Evolutionary conservation across 1,140 invertebrate genomes (phyloP).

Genomic region (Brachionus rotundiformis): DNA sequence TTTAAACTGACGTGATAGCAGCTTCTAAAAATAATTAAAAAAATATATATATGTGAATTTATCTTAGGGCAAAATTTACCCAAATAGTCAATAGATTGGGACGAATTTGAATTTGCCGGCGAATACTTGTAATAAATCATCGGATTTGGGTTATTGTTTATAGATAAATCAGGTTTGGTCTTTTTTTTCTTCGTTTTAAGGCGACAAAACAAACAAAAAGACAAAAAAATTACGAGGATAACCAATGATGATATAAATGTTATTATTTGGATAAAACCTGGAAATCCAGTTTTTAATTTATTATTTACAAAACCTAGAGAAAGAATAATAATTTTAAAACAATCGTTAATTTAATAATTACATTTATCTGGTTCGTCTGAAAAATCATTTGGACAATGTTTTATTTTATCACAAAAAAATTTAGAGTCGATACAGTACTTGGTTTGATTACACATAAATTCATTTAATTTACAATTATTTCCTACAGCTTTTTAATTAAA

Average conservation of each 20-base stretch:
- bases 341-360: not conserved
- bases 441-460: slow-evolving; percentile 51
- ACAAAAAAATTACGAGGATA: slow-evolving; percentile 9
- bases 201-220: slow-evolving; percentile 28
- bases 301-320: slow-evolving; percentile 21
- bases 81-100: slow-evolving; percentile 15
- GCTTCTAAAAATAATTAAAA: slow-evolving; percentile 23
- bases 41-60: not conserved
- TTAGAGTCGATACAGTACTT: slow-evolving; percentile 14
- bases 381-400: slow-evolving; percentile 39
- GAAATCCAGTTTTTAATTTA: not conserved
- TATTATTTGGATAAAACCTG: slow-evolving; percentile 20
- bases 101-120: slow-evolving; percentile 39
- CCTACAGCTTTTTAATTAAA: not conserved
- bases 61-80: not conserved
- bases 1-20: slow-evolving; percentile 48
- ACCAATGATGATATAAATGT: slow-evolving; percentile 7
- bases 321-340: not conserved
- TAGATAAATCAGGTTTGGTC: not conserved
- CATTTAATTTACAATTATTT: slow-evolving; percentile 11
- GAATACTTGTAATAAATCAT: slow-evolving; percentile 44
- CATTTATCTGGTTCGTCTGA: slow-evolving; percentile 51
- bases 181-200: not conserved
- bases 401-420: slow-evolving; percentile 36
- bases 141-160: slow-evolving; percentile 10